phyloP scores from a whole-genome alignment of 2,113 vertebrate genomes.

The Atrichornis clamosus region DNA sequence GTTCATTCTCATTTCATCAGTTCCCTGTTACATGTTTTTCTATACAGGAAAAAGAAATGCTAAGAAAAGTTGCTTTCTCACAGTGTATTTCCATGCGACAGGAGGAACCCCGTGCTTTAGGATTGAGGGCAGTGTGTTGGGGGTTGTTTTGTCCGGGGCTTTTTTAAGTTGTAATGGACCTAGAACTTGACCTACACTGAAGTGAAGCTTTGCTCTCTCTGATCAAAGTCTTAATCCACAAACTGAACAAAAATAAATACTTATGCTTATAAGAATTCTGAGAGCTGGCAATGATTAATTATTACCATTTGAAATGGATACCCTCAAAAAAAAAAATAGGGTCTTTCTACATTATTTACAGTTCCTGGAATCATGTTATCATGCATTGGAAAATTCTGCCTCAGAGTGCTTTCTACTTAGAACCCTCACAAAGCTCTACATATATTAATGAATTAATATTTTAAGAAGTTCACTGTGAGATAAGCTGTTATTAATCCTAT shows the following conservation, averaged over 20 bases:
- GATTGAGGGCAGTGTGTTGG: neutral
- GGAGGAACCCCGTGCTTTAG: neutral
- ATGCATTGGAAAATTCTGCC: constrained; percentile 2
- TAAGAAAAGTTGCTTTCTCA: neutral
- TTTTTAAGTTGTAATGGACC: neutral
- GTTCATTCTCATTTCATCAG: neutral
- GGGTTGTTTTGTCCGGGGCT: neutral
- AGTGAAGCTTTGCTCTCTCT: neutral
- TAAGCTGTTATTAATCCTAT: constrained; percentile 43
- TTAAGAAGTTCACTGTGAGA: constrained; percentile 38
- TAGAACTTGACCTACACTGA: neutral
- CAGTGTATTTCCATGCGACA: neutral
- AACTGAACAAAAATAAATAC: neutral
- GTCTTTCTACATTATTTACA: constrained; percentile 9
- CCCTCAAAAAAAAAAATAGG: no score
- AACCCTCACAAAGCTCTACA: constrained; percentile 15
- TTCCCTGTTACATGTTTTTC: neutral
- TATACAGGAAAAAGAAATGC: neutral
- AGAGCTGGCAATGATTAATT: neutral
- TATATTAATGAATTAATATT: constrained; percentile 51
- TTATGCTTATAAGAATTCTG: neutral
- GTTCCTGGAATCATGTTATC: neutral
- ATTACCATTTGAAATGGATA: neutral
- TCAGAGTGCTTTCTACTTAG: neutral
- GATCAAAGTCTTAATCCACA: neutral